These are phyloP conservation scores for Phaethon lepturus DNA, from an alignment of 2,113 vertebrate genomes.

Conservation along the genomic window DNA sequence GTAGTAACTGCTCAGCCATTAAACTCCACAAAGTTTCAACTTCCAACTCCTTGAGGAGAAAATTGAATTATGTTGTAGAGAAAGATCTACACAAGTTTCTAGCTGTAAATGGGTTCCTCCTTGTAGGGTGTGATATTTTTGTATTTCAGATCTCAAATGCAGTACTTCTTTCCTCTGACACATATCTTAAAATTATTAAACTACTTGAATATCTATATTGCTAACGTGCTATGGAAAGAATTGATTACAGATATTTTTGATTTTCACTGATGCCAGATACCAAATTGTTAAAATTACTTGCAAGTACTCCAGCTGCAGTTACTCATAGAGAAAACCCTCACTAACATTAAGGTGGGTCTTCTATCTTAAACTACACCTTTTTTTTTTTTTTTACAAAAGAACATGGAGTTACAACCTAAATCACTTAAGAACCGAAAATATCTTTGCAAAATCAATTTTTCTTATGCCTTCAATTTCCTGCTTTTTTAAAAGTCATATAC, in stretches of 20 bases:
- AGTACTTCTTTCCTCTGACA: background rate
- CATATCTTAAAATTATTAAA: background rate
- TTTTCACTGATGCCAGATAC: background rate
- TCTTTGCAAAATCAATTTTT: background rate
- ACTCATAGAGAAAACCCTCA: background rate
- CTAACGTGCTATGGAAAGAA: background rate
- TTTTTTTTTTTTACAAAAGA: background rate
- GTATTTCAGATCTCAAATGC: background rate
- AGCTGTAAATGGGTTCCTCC: background rate
- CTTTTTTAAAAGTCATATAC: background rate
- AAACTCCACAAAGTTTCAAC: background rate
- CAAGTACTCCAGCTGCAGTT: background rate
- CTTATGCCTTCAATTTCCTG: background rate
- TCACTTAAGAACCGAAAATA: background rate
- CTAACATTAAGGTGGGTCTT: background rate
- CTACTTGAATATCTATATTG: background rate
- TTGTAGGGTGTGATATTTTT: background rate
- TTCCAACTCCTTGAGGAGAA: background rate
- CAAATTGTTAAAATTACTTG: background rate
- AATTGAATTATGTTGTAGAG: background rate
- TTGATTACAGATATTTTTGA: background rate
- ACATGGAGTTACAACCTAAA: background rate
- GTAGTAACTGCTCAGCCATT: background rate
- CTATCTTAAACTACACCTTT: background rate
- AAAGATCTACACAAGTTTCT: background rate